Percentiles rank a stretch among this genome's conserved stretches.
Evolutionary conservation across 2,888 invertebrate species (phyloP).

Genomic region (Plagodis pulveraria): DNA sequence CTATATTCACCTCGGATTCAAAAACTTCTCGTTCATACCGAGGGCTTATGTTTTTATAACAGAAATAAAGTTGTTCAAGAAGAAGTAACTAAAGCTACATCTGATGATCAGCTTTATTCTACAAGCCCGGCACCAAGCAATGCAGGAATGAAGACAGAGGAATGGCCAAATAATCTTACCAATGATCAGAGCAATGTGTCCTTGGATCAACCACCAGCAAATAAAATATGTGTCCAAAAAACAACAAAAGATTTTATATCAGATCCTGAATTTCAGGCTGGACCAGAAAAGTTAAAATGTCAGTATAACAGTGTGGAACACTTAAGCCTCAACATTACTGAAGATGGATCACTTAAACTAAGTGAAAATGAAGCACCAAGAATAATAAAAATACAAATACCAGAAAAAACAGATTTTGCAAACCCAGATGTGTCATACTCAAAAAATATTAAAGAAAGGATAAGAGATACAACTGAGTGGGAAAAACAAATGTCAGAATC

Average conservation of each 20-base stretch:
- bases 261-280: neutral
- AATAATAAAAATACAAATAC: neutral
- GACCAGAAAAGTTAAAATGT: neutral
- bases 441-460: neutral
- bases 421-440: neutral
- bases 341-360: neutral
- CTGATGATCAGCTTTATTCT: conserved; percentile 3
- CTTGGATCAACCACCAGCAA: neutral
- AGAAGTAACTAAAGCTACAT: neutral
- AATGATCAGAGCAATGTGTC: neutral
- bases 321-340: neutral
- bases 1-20: conserved; percentile 68
- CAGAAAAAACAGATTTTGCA: neutral
- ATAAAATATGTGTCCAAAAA: neutral
- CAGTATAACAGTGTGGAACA: neutral
- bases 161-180: neutral
- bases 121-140: neutral
- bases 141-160: neutral
- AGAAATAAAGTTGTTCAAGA: conserved; percentile 1
- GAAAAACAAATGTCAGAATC: too few relatives aligned
- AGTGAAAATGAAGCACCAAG: conserved; percentile 2
- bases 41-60: conserved; percentile 42
- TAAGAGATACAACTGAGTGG: too few relatives aligned
- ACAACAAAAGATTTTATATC: neutral
- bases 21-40: conserved; percentile 58